A percentile compares a stretch with the other conserved stretches of the same genome.
These are phyloP conservation scores for Pseudonaja textilis DNA, from an alignment of 2,113 vertebrate species.

Conservation along the genomic window DNA sequence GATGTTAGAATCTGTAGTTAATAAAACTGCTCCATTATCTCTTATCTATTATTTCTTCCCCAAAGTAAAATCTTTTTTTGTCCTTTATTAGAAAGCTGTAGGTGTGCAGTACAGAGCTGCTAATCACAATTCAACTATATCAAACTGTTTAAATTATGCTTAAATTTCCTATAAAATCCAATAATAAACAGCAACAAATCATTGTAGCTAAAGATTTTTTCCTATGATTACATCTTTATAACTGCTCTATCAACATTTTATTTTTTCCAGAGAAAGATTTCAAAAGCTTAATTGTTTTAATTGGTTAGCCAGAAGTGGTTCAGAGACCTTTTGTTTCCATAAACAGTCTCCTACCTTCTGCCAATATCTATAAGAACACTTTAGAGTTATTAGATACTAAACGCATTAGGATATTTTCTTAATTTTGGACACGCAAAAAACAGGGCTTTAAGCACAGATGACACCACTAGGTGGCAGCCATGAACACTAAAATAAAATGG, in stretches of 20 bases:
- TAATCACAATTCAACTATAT: background rate
- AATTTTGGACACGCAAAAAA: background rate
- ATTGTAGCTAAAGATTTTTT: background rate
- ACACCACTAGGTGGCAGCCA: background rate
- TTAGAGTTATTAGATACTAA: constrained; percentile 19
- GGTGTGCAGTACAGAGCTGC: background rate
- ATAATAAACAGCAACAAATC: background rate
- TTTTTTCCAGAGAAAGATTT: background rate
- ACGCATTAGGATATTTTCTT: background rate
- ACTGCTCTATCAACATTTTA: background rate
- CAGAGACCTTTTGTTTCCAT: constrained; percentile 26
- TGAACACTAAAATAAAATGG: background rate
- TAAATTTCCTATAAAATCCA: background rate
- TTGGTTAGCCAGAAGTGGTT: background rate
- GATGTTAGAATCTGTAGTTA: background rate
- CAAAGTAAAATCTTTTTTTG: background rate
- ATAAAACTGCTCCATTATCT: background rate
- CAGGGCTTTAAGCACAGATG: background rate
- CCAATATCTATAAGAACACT: constrained; percentile 43
- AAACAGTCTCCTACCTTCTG: constrained; percentile 42
- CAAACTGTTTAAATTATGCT: background rate
- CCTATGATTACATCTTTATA: background rate
- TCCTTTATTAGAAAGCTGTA: background rate
- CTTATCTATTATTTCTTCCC: background rate
- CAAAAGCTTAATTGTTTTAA: constrained; percentile 9